phyloP scores from a whole-genome alignment of 2,797 vertebrate genomes.

The Tiaroga cobitis region DNA sequence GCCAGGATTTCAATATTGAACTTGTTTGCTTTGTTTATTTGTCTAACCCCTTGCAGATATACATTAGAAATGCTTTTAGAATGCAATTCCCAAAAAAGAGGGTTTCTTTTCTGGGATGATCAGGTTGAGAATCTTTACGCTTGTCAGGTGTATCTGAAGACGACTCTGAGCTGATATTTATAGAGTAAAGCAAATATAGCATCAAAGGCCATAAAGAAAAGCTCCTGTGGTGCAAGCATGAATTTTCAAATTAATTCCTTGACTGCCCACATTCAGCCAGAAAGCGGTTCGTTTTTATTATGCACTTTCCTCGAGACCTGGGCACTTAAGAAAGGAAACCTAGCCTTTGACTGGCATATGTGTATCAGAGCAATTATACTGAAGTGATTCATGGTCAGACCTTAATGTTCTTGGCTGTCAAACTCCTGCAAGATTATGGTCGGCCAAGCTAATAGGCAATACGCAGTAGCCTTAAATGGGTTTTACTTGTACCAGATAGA shows the following conservation, averaged over 20 bases:
- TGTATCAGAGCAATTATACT: slow-evolving; percentile 16
- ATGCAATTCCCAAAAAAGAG: slow-evolving; percentile 15
- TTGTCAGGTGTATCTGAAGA: slow-evolving; percentile 60
- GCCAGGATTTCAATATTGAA: background rate
- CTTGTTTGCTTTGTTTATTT: background rate
- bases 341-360: slow-evolving; percentile 22
- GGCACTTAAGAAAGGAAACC: background rate
- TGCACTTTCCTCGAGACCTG: slow-evolving; percentile 20
- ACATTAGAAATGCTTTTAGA: background rate
- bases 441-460: slow-evolving; percentile 13
- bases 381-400: slow-evolving; percentile 14
- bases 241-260: slow-evolving; percentile 32
- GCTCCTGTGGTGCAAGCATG: slow-evolving; percentile 19
- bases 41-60: background rate
- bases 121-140: slow-evolving; percentile 62
- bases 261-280: slow-evolving; percentile 9
- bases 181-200: slow-evolving; percentile 54
- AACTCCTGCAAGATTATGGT: background rate
- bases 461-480: background rate
- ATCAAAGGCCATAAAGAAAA: slow-evolving; percentile 44
- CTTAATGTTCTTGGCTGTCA: slow-evolving; percentile 38
- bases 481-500: slow-evolving; percentile 21
- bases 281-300: background rate
- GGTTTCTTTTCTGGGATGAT: slow-evolving; percentile 49
- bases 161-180: slow-evolving; percentile 63